Base-by-base conservation (phyloP, 2,113 vertebrate genomes). In the Equus przewalskii region DNA sequence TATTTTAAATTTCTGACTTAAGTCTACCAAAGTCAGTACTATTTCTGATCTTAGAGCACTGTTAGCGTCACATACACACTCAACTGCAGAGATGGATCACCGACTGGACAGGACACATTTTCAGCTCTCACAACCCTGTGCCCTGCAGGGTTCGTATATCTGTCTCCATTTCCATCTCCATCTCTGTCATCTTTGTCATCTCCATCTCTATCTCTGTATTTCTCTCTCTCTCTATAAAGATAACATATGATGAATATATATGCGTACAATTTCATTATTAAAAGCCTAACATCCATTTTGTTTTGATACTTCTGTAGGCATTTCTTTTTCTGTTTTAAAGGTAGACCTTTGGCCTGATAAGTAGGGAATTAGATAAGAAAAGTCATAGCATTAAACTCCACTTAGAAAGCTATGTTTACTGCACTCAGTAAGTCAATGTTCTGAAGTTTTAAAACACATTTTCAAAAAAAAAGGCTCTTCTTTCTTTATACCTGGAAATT, bases 341-440 rank as follows among this genome's bases (percentile, higher is more conserved):
- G 16, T 56, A 91, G 60, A 94, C 12, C 89, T 97, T 89, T 93
- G 60, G 30, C 30, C 19, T 36, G 5, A 64, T 92, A 96, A 58
- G 94, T 93, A 89, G 41, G 82, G 97, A 97, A 84, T 87, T 79
- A 92, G 87, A 83, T 44, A 89, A 13, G 1, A 95, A 96, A 94
- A 69, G 2, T 8, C 15, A 79, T 64, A 95, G 54, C 16, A 88
- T 51, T 56, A 95, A 73, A 9, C 2, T 2, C 12, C 19, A 44
- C 19, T 95, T 82, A 56, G 3, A 85, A 81, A 69, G 4, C 28
- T 79, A 33, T 30, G 26, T 33, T 89, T 76, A 49, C 22, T 82
- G 44, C 3, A 76, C 0, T 16, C 5, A 80, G 5, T 58, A 94
- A 33, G 9, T 75, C 56, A 89, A 22, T 51, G 33, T 85, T 89